Conservation (phyloP, 2,797 vertebrate species). For the Paramormyrops hopkinsi region DNA sequence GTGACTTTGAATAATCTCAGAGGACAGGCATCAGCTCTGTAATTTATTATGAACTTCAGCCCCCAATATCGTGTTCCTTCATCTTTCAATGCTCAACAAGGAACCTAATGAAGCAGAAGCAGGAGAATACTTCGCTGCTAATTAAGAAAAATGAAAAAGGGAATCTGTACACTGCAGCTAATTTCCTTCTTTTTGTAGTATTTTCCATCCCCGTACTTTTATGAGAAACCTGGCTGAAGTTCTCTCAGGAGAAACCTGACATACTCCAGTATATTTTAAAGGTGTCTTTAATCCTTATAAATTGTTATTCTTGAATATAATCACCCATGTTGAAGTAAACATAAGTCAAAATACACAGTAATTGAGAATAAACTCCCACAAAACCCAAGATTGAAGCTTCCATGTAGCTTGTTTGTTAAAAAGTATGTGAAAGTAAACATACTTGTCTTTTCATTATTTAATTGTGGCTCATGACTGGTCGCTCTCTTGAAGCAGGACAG, state of each 20-base stretch:
- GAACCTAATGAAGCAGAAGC: slow-evolving; percentile 66
- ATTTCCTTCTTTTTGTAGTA: slow-evolving; percentile 51
- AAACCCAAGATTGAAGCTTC: not conserved
- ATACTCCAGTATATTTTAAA: not conserved
- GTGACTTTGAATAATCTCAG: slow-evolving; percentile 42
- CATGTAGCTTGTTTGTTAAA: not conserved
- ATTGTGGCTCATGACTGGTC: not conserved
- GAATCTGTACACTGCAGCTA: slow-evolving; percentile 58
- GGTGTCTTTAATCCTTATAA: not conserved
- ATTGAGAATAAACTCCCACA: not conserved
- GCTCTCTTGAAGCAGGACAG: not conserved
- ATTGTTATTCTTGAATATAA: not conserved
- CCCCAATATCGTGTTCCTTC: slow-evolving; percentile 54
- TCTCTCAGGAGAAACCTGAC: not conserved
- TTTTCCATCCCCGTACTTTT: not conserved
- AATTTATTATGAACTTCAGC: slow-evolving; percentile 29
- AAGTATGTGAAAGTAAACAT: not conserved
- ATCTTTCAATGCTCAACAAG: slow-evolving; percentile 67
- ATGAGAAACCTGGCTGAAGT: not conserved
- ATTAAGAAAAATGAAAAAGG: slow-evolving; percentile 71
- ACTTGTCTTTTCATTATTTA: not conserved
- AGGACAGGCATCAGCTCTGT: slow-evolving; percentile 15
- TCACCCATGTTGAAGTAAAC: not conserved
- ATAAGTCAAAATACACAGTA: not conserved
- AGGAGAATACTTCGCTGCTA: slow-evolving; percentile 58